Evolutionary conservation across 2,113 vertebrate genomes (phyloP).

Genomic region (Willisornis vidua): DNA sequence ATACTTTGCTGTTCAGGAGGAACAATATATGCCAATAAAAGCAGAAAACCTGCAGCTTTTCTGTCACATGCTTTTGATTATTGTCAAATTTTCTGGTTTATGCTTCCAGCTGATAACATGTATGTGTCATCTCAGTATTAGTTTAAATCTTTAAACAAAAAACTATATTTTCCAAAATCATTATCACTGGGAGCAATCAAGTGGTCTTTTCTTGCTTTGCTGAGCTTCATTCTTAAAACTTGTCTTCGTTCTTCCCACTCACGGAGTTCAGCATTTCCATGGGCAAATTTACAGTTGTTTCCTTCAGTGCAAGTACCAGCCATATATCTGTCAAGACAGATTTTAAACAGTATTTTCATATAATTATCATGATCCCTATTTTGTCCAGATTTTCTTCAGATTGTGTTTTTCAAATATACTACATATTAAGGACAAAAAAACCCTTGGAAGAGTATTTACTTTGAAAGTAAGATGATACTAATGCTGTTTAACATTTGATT

Average conservation of each 20-base stretch:
- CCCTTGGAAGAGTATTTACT: not conserved
- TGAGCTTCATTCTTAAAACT: constrained; percentile 95
- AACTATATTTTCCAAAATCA: constrained; percentile 99
- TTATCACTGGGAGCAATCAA: constrained; percentile 98
- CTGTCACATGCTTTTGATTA: constrained; percentile 76
- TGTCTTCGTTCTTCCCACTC: constrained; percentile 94
- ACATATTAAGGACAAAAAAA: not conserved
- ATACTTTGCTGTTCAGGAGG: constrained; percentile 78
- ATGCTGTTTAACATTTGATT: not conserved
- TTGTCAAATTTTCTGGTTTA: constrained; percentile 75
- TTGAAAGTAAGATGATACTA: not conserved
- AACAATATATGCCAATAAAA: constrained; percentile 75
- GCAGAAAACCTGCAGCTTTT: constrained; percentile 78
- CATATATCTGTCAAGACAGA: constrained; percentile 80
- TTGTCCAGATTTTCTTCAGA: not conserved
- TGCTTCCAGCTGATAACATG: constrained; percentile 74
- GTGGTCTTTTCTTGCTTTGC: constrained; percentile 96
- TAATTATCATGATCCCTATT: not conserved
- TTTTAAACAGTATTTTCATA: not conserved
- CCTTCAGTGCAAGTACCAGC: constrained; percentile 87
- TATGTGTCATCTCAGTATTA: constrained; percentile 79
- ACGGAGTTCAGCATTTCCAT: constrained; percentile 89
- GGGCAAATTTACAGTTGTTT: constrained; percentile 90
- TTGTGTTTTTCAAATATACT: not conserved
- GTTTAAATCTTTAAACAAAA: constrained; percentile 99